Evolutionary conservation across 2,113 vertebrate species (phyloP).

Genomic region (Micromys minutus): DNA sequence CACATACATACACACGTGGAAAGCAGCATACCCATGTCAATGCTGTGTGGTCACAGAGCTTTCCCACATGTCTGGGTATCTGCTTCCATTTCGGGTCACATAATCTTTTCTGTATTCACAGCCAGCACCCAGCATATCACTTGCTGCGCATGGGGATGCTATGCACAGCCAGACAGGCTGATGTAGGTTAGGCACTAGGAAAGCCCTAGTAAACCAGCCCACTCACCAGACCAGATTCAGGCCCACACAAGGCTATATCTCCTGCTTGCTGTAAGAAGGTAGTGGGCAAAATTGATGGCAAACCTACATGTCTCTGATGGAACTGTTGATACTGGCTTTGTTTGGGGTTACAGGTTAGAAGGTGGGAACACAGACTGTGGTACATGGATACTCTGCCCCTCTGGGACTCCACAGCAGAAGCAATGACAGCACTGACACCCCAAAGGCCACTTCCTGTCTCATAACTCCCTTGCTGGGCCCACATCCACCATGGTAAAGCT

Average conservation of each 20-base stretch:
- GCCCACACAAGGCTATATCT: rapidly evolving
- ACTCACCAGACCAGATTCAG: neutral
- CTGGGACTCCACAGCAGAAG: rapidly evolving
- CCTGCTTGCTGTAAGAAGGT: rapidly evolving
- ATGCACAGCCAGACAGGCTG: neutral
- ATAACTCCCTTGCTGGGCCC: neutral
- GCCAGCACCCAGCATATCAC: rapidly evolving
- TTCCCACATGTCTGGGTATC: rapidly evolving
- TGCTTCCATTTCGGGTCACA: neutral
- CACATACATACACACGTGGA: rapidly evolving
- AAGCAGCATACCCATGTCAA: rapidly evolving
- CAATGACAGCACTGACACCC: rapidly evolving
- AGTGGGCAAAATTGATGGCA: rapidly evolving
- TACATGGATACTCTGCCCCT: rapidly evolving
- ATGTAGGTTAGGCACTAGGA: rapidly evolving
- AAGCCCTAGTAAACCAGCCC: neutral
- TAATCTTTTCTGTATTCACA: rapidly evolving
- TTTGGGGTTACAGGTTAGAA: neutral
- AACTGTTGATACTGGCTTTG: rapidly evolving
- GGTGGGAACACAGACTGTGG: rapidly evolving
- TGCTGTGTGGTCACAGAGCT: rapidly evolving
- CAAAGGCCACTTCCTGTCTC: rapidly evolving
- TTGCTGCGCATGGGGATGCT: rapidly evolving
- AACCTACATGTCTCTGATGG: rapidly evolving
- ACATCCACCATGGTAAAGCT: neutral